Evolutionary conservation across 2,888 invertebrate genomes (phyloP), one percentile per base, ranked within the genome.

Genomic region (Schizotus pectinicornis): DNA sequence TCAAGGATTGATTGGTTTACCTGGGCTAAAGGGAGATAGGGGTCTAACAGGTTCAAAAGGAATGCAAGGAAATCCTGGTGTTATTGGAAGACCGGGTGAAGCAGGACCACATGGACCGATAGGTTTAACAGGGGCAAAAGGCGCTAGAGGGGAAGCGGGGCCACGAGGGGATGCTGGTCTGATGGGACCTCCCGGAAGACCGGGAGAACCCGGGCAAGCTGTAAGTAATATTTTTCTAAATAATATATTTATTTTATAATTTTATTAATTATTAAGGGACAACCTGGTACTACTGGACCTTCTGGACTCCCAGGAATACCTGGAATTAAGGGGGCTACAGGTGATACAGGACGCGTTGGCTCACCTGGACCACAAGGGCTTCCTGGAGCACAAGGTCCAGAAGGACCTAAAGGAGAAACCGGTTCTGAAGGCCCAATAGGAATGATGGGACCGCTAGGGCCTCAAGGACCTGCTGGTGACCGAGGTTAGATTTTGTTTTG

Each of bases 161-260:
- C 77, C 83, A n/a, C 84, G 90, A 75, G 92, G 92, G 50, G 91
- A 92, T 67, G 73, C 82, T 32, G 92, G 92, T 13, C 81, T 88
- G 51, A 84, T 85, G 78, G 92, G 92, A n/a, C 83, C 89, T 14
- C 89, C 90, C 6, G 94, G 93, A 56, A 79, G 90, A 64, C 89
- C 89, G 1, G 93, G 93, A 71, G 88, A 89, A 74, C 80, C 87
- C 49, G 93, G 92, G 63, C 82, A 84, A 59, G 81, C 86, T 56
- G 92, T 91, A 81, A 80, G 79, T 76, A 33, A 37, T 35, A n/a
- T 22, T 6, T 46, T n/a, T 38, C 3, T 22, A 6, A 32, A 35
- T 8, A 42, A 45, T 5, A 3, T n/a, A n/a, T n/a, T n/a, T n/a
- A n/a, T 12, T 34, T 42, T 39, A 36, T 22, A 11, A 43, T 42